Evolutionary conservation across 2,888 invertebrate genomes (phyloP), one percentile per base, ranked within the genome.

Genomic region (Patella depressa): DNA sequence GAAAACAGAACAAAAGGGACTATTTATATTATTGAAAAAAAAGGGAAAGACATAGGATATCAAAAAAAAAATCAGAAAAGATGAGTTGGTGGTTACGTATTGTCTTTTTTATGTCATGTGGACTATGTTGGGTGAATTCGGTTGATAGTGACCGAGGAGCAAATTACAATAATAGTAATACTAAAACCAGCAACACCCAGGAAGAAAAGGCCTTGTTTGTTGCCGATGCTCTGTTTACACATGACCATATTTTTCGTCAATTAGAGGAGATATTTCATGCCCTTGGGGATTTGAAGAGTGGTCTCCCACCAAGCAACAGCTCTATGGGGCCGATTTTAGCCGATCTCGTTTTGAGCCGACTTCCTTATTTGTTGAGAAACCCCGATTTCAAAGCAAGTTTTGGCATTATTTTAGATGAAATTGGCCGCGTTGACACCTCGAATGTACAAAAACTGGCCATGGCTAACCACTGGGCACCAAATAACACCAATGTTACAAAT

Each of bases 341-440:
- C 17, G 53, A 76, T 53, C 34, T 24, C 9, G 74, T 72, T 14
- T 53, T 79, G 15, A 71, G 74, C 15, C 29, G 74, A 5, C 24
- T 78, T 17, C 81, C 81, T 4, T 9, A n/a, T 9, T 24, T 81
- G 14, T 71, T 81, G 14, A 57, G 55, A 69, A 75, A 65, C 14
- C n/a, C 55, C 19, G 76, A 79, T 17, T 76, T 79, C 34, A 65
- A 73, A 19, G 74, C 34, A 17, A 74, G 77, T 29, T 17, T 76
- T 53, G n/a, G 24, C 3, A 79, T 76, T 7, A 53, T 81, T 2
- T 73, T 72, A 12, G 73, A 79, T 65, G 81, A 79, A 45, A 34
- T 81, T 7, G 75, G 76, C 59, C 53, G 70, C 45, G 78, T 81
- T 3, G 77, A 81, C 57, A 69, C 71, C 34, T 74, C 74, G 19